Percentiles rank a stretch among this genome's conserved stretches.
phyloP scores from a whole-genome alignment of 2,113 vertebrate genomes.

The Oreochromis niloticus region DNA sequence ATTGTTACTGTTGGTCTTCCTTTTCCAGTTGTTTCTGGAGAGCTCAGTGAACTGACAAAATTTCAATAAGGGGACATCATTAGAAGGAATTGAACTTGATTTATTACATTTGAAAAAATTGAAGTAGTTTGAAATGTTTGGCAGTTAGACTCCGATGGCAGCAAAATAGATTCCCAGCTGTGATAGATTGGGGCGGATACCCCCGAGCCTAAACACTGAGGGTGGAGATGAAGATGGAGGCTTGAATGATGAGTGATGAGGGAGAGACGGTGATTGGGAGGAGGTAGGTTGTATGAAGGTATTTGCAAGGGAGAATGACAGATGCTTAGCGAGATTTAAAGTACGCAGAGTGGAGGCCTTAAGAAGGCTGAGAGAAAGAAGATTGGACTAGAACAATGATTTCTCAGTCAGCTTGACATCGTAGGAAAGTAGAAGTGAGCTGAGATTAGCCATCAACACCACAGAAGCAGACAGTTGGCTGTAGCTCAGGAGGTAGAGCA shows the following conservation, averaged over 20 bases:
- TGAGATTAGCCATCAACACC: neutral
- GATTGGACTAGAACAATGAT: neutral
- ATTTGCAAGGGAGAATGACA: neutral
- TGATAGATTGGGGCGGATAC: neutral
- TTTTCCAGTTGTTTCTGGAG: neutral
- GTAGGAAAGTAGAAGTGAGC: neutral
- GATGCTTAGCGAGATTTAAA: neutral
- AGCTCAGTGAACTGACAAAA: neutral
- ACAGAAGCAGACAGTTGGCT: neutral
- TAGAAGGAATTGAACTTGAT: neutral
- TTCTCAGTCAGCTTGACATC: too few species aligned
- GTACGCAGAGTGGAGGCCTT: rapidly evolving
- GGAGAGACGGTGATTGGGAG: neutral
- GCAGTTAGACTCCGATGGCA: rapidly evolving
- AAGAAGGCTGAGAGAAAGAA: neutral
- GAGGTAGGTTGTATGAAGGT: neutral
- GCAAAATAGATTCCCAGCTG: neutral
- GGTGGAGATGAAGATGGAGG: neutral
- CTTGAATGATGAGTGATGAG: neutral
- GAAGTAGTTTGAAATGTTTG: neutral
- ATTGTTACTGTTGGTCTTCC: neutral
- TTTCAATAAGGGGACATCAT: rapidly evolving
- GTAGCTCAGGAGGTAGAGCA: neutral
- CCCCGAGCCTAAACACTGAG: neutral
- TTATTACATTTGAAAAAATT: neutral